phyloP scores from a whole-genome alignment of 2,888 invertebrate genomes.

The Chymomyza fuscimana region DNA sequence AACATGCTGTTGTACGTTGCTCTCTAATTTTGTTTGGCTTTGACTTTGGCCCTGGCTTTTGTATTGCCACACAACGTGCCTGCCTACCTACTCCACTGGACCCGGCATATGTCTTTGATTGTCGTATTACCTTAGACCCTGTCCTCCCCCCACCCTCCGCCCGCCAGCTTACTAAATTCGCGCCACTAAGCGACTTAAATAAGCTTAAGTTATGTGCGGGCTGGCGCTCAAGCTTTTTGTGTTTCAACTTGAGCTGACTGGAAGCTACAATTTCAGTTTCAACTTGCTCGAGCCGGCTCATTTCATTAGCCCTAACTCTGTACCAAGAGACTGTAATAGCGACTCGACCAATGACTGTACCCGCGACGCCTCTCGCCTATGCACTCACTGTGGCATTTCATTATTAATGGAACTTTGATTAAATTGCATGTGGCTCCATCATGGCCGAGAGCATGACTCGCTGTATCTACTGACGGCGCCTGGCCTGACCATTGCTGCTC shows the following conservation, averaged over 20 bases:
- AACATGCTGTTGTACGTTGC: slow-evolving; percentile 7
- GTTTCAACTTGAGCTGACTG: slow-evolving; percentile 11
- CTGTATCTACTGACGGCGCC: neutral
- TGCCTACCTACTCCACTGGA: neutral
- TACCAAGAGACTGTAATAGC: neutral
- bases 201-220: slow-evolving; percentile 55
- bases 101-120: slow-evolving; percentile 44
- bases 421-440: slow-evolving; percentile 51
- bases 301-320: slow-evolving; percentile 25
- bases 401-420: slow-evolving; percentile 71
- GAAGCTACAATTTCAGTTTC: slow-evolving; percentile 46
- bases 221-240: neutral
- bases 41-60: slow-evolving; percentile 31
- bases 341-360: neutral
- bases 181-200: slow-evolving; percentile 43
- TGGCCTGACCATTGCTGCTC: neutral
- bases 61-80: slow-evolving; percentile 17
- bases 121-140: slow-evolving; percentile 43
- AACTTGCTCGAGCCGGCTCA: slow-evolving; percentile 17
- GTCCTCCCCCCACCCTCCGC: neutral
- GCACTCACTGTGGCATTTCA: slow-evolving; percentile 46
- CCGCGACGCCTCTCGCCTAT: neutral
- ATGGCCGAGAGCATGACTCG: neutral
- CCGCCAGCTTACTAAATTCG: slow-evolving; percentile 2
- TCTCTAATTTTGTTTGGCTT: slow-evolving; percentile 38